A percentile compares a stretch with the other conserved stretches of the same genome.
phyloP scores from a whole-genome alignment of 2,797 vertebrate species.

The Phaenicophaeus curvirostris region DNA sequence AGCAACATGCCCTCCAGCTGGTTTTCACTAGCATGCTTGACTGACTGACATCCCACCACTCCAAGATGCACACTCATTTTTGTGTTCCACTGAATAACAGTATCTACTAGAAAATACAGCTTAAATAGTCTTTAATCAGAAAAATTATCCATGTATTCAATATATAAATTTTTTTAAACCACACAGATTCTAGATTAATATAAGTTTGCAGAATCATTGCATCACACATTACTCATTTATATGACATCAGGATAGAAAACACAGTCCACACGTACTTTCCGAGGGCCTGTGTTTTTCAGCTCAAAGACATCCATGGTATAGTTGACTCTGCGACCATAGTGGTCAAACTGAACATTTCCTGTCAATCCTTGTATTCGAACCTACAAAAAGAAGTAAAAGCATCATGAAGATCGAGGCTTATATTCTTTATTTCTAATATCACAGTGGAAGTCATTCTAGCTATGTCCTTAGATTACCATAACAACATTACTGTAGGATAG shows the following conservation, averaged over 20 bases:
- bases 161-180: background rate
- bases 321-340: slow-evolving; percentile 95
- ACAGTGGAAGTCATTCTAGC: background rate
- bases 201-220: background rate
- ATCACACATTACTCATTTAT: background rate
- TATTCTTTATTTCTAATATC: background rate
- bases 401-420: background rate
- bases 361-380: slow-evolving; percentile 97
- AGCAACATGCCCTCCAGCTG: background rate
- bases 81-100: background rate
- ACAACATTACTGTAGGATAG: background rate
- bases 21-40: background rate
- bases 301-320: slow-evolving; percentile 99
- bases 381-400: slow-evolving; percentile 70
- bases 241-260: background rate
- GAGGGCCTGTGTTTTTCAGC: slow-evolving; percentile 91
- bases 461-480: background rate
- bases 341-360: slow-evolving; percentile 97
- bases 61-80: background rate
- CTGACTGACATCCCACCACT: background rate
- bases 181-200: background rate
- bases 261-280: slow-evolving; percentile 82
- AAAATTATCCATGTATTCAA: background rate
- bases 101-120: background rate
- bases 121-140: background rate